Evolutionary conservation across 2,113 vertebrate species (phyloP).

Genomic region (Oncorhynchus gorbuscha): DNA sequence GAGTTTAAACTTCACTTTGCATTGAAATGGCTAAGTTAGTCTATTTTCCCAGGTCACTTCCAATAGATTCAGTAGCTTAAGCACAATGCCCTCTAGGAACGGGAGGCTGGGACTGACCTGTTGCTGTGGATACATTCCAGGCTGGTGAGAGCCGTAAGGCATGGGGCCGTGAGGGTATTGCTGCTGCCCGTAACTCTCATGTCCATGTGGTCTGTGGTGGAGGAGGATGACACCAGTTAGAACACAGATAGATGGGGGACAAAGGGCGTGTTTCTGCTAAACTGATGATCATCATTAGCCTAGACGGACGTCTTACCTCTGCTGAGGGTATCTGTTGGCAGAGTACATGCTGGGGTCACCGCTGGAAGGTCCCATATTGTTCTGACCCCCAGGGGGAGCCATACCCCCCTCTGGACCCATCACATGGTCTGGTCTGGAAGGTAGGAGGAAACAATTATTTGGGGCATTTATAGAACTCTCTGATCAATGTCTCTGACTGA

Average conservation of each 20-base stretch:
- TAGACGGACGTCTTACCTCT: constrained; percentile 54
- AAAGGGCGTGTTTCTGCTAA: too few relatives aligned
- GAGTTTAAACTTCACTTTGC: too few relatives aligned
- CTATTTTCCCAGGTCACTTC: too few relatives aligned
- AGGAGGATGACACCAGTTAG: background rate
- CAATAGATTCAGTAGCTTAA: too few relatives aligned
- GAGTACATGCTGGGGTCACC: constrained; percentile 70
- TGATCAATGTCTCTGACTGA: too few relatives aligned
- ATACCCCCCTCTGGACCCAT: constrained; percentile 71
- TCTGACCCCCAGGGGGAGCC: constrained; percentile 65
- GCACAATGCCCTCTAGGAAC: constrained; percentile 21
- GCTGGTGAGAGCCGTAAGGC: constrained; percentile 84
- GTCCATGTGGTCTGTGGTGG: constrained; percentile 66
- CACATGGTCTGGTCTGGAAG: constrained; percentile 71
- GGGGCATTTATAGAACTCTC: too few relatives aligned
- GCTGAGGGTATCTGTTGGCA: constrained; percentile 63
- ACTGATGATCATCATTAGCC: too few relatives aligned
- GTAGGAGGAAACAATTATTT: constrained; percentile 19
- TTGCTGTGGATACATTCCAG: constrained; percentile 83
- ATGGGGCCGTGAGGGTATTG: constrained; percentile 73
- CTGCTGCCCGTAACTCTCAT: constrained; percentile 87
- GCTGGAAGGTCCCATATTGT: constrained; percentile 70
- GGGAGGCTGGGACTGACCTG: constrained; percentile 74
- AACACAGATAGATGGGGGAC: background rate
- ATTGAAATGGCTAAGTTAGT: background rate